Evolutionary conservation across 2,888 invertebrate genomes (phyloP), one percentile per base, ranked within the genome.

Genomic region (Caenorhabditis doughertyi): DNA sequence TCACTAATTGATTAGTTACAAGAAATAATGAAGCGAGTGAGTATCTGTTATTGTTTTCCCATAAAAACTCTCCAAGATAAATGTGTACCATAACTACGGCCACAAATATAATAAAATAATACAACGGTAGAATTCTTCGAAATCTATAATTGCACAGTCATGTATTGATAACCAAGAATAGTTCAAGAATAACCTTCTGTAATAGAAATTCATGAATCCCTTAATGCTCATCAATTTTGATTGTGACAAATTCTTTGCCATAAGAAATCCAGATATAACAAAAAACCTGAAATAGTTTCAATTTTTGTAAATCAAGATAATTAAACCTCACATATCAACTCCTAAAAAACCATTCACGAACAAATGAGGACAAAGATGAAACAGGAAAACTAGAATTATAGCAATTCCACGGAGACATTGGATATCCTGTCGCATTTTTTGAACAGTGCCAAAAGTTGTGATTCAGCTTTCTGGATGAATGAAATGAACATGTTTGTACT

Each of bases 271-370:
- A 21, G 81, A 81, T 21, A 81, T 55, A 1, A 81, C 81, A 53
- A 81, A 81, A 42, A 81, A 81, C 65, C 81, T 81, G 55, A 18
- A 64, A 35, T 27, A n/a, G n/a, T 16, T 11, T 2, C 11, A 13
- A 23, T 5, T 23, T 25, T 16, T 23, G 3, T 42, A 8, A 8
- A 29, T 3, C n/a, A n/a, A n/a, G n/a, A n/a, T n/a, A 13, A 39
- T 11, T 9, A 39, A 13, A 39, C 18, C 74, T 76, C 11, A 76
- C 81, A 76, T 60, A 23, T 81, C 81, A 13, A 81, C 81, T 60
- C 81, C 81, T 1, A 81, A 51, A 35, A 81, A 81, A n/a, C 76
- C 81, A 81, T 81, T 71, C 0, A 42, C 39, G 55, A 81, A 81
- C 4, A 76, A 0, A 35, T 58, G 71, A 1, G 81, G 81, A 16